Base-by-base conservation (phyloP, 1,140 invertebrate species). In the Nasonia giraulti region DNA sequence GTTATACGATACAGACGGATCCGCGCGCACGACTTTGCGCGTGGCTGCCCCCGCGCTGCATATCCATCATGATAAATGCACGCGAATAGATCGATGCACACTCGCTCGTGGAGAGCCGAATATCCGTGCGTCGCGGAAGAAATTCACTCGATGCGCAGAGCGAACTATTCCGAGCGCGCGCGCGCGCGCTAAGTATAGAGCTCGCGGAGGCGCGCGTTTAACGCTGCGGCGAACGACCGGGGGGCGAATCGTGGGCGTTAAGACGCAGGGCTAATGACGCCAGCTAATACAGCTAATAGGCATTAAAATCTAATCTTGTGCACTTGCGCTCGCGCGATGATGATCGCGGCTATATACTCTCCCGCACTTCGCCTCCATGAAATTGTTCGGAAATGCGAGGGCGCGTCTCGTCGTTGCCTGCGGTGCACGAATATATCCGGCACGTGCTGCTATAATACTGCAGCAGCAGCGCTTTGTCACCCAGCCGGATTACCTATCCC, bases 401-500 rank as follows among this genome's bases (percentile, higher is more conserved):
- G 75, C 44, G 44, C 40, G 40, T 40, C 47, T 44, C 23, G 40
- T 40, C 44, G 20, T 37, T 4, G 33, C 33, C 33, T 6, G 4
- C 33, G 33, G 33, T 37, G 33, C 33, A 6, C 33, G 40, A n/a
- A 44, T 20, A 20, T 12, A 75, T 47, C 40, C 74, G 4, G 40
- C 3, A 14, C 40, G 14, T 23, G 14, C 50, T 27, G 27, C 0
- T 77, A 50, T 44, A 75, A 47, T 6, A 55, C 14, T 78, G 6
- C 76, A 20, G 47, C 4, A 33, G 47, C 76, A n/a, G n/a, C 71
- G 33, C 23, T 74, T 88, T 88, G 88, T 87, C 87, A 87, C 87
- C 86, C 82, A 77, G 86, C n/a, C 80, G 79, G 85, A 87, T 88
- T 89, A 87, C 78, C 71, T 79, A 83, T 86, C 78, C 71, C 75